Conservation (phyloP, 2,797 vertebrate species). For the Syncerus caffer region DNA sequence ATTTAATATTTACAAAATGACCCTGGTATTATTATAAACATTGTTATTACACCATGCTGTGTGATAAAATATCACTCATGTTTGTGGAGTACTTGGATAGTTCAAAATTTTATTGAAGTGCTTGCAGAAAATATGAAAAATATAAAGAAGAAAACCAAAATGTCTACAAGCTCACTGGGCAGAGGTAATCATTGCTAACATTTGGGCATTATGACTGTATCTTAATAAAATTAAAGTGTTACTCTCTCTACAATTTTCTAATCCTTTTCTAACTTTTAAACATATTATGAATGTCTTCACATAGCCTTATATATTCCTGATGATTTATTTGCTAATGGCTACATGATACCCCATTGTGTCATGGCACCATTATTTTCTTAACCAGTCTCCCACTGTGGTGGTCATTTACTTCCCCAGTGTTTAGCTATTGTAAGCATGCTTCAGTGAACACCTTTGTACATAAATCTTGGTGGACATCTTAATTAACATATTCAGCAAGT, state of each 20-base stretch:
- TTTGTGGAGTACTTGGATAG: background rate
- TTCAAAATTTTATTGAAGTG: constrained; percentile 15
- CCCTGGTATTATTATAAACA: background rate
- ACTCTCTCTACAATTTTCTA: background rate
- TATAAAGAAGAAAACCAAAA: background rate
- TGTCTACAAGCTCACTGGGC: background rate
- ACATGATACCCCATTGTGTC: background rate
- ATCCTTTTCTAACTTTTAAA: background rate
- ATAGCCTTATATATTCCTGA: background rate
- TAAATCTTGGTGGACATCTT: background rate
- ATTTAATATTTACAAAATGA: constrained; percentile 48
- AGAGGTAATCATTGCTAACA: background rate
- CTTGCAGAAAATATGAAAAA: constrained; percentile 6
- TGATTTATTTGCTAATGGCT: background rate
- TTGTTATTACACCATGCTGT: background rate
- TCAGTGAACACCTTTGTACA: background rate
- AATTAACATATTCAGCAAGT: background rate
- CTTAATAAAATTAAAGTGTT: background rate
- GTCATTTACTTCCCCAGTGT: background rate
- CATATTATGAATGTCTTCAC: background rate
- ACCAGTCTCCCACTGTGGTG: background rate
- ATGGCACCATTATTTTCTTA: background rate
- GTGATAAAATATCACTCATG: background rate
- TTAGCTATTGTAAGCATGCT: background rate
- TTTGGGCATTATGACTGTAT: background rate